Conservation (phyloP, 2,888 invertebrate genomes). For the Heterodera filipjevi region DNA sequence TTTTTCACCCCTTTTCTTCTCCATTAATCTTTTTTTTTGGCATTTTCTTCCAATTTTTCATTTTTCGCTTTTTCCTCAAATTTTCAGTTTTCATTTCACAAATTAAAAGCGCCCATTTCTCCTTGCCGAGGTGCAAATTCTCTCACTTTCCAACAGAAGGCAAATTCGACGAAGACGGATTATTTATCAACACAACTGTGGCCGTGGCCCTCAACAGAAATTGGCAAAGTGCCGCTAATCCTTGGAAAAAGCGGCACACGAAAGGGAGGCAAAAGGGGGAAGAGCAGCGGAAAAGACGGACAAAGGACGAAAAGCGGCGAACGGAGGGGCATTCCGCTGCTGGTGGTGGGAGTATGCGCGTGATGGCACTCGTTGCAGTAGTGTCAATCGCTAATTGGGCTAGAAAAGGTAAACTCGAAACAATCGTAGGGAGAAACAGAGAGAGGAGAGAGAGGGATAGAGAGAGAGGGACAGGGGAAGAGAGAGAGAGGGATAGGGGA, state of each 20-base stretch:
- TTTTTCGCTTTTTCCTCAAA: background rate
- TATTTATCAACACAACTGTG: background rate
- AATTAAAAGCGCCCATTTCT: constrained; percentile 14
- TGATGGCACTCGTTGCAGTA: background rate
- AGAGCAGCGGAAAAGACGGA: background rate
- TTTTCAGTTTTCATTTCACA: constrained; percentile 19
- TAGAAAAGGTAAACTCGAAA: constrained; percentile 2
- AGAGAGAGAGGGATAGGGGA: too few species aligned
- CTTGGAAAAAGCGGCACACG: constrained; percentile 1
- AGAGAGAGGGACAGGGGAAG: too few species aligned
- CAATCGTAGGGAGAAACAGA: background rate
- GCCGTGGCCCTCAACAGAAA: background rate
- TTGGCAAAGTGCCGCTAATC: constrained; percentile 11
- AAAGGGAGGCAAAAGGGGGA: background rate
- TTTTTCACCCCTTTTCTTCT: background rate
- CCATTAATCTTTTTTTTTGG: constrained; percentile 15
- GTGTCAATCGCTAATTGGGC: constrained; percentile 2
- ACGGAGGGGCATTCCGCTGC: background rate
- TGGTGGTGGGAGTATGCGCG: background rate
- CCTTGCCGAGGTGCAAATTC: constrained; percentile 17
- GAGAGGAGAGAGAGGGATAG: too few species aligned
- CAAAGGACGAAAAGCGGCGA: background rate
- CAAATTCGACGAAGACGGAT: constrained; percentile 2
- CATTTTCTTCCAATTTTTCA: background rate
- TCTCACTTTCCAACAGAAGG: constrained; percentile 16